Evolutionary conservation across 2,797 vertebrate species (phyloP).

Genomic region (Distichodus sexfasciatus): DNA sequence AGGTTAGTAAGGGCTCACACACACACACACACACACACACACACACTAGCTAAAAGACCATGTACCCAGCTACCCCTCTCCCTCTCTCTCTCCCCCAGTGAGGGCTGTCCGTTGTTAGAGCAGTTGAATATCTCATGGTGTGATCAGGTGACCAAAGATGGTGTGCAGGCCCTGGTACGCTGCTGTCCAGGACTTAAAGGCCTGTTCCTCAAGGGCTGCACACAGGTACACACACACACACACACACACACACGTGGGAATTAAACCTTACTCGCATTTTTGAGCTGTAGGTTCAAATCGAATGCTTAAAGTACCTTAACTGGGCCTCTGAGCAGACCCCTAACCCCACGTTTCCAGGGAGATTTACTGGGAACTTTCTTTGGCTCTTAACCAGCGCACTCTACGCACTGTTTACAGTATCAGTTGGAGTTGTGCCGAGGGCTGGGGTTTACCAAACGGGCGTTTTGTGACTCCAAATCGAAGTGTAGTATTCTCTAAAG

Average conservation of each 20-base stretch:
- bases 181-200: constrained; percentile 90
- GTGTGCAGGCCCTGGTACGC: constrained; percentile 91
- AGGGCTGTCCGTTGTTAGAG: constrained; percentile 94
- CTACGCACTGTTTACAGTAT: no score
- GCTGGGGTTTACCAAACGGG: no score
- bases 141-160: constrained; percentile 96
- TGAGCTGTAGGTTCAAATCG: background rate
- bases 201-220: constrained; percentile 95
- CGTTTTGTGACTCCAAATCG: no score
- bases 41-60: background rate
- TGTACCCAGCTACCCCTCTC: background rate
- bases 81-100: constrained; percentile 67
- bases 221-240: constrained; percentile 76
- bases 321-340: no score
- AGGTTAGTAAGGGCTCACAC: constrained; percentile 74
- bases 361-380: no score
- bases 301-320: no score
- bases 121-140: constrained; percentile 98
- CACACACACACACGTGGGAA: background rate
- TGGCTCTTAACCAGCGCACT: no score
- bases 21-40: background rate
- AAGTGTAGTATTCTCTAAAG: no score
- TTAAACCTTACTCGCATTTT: background rate
- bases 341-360: no score
- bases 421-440: no score